Evolutionary conservation across 2,797 vertebrate species (phyloP).

Genomic region (Rhinogobio ventralis): DNA sequence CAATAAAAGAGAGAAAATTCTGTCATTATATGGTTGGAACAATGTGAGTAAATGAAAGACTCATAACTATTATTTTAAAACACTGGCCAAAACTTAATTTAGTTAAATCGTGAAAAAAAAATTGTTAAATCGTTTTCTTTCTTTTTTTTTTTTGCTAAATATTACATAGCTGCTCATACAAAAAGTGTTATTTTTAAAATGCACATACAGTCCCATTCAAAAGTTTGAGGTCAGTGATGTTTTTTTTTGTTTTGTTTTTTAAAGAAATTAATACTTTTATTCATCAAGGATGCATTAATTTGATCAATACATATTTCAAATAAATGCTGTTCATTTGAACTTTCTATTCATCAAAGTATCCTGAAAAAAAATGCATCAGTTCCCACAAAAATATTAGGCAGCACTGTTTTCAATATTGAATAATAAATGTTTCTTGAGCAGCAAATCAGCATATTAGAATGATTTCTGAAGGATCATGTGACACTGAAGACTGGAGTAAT

Average conservation of each 20-base stretch:
- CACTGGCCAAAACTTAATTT: not conserved
- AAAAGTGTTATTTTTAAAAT: not conserved
- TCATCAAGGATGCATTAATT: not conserved
- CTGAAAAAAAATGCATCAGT: too few relatives aligned
- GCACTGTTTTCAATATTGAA: too few relatives aligned
- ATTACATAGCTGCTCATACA: not conserved
- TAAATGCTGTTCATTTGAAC: not conserved
- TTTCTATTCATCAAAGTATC: not conserved
- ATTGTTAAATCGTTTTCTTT: not conserved
- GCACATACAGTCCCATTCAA: not conserved
- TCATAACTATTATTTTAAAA: not conserved
- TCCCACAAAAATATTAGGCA: too few relatives aligned
- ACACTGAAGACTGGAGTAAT: too few relatives aligned
- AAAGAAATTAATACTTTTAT: not conserved
- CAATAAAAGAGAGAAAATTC: not conserved
- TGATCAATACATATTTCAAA: not conserved
- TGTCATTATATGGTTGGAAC: not conserved
- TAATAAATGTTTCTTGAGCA: not conserved
- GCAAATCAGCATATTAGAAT: not conserved
- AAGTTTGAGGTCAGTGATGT: not conserved
- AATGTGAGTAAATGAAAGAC: not conserved
- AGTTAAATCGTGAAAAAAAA: not conserved
- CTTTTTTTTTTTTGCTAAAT: not conserved
- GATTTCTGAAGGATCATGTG: not conserved
- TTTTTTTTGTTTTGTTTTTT: not conserved